Conservation (phyloP, 2,888 invertebrate species). For the Neoscelio sp. region DNA sequence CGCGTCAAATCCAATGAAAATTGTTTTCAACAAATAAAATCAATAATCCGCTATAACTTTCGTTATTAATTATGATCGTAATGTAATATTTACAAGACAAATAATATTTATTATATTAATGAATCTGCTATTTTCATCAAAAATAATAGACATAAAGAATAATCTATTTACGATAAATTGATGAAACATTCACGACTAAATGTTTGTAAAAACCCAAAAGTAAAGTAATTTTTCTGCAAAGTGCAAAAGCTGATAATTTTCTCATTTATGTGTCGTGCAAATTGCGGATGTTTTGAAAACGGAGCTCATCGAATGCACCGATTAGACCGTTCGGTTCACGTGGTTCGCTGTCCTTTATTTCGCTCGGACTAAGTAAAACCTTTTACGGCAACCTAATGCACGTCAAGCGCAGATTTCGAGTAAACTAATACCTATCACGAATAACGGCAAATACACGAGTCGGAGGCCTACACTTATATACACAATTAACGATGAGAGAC, state of each 20-base stretch:
- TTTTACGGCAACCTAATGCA: conserved; percentile 49
- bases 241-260: conserved; percentile 19
- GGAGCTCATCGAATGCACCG: conserved; percentile 34
- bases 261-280: conserved; percentile 27
- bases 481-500: conserved; percentile 47
- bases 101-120: no score
- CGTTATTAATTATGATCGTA: conserved; percentile 47
- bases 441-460: conserved; percentile 24
- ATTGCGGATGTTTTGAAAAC: conserved; percentile 53
- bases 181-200: no score
- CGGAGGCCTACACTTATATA: conserved; percentile 20
- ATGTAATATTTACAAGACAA: conserved; percentile 37
- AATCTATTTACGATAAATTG: no score
- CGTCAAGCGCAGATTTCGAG: conserved; percentile 58
- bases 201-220: no score
- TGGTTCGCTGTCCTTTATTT: conserved; percentile 46
- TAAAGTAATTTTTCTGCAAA: not conserved
- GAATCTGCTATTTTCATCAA: no score
- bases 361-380: conserved; percentile 42
- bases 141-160: no score
- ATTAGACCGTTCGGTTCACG: conserved; percentile 33
- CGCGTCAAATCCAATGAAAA: conserved; percentile 42
- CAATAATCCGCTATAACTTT: conserved; percentile 25
- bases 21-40: conserved; percentile 31
- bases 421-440: conserved; percentile 52